Percentiles rank a stretch among this genome's conserved stretches.
phyloP scores from a whole-genome alignment of 2,888 invertebrate species.

The Parnassius mnemosyne region DNA sequence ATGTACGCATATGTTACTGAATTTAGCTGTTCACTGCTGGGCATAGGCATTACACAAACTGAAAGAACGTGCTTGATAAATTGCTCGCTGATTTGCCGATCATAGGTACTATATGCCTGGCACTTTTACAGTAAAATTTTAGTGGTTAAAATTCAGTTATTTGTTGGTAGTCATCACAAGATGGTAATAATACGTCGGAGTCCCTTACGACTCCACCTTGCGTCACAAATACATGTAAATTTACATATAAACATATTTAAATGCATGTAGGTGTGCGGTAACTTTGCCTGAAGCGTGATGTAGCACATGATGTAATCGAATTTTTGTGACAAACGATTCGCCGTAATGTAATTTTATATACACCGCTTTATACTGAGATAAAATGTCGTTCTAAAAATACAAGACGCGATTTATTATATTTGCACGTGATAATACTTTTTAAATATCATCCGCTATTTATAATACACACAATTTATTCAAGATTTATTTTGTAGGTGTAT shows the following conservation, averaged over 20 bases:
- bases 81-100: too few species aligned
- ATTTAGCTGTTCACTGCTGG: too few species aligned
- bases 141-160: too few species aligned
- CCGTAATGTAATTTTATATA: slow-evolving; percentile 15
- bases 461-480: slow-evolving; percentile 2
- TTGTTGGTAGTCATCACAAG: too few species aligned
- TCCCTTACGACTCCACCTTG: too few species aligned
- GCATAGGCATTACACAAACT: too few species aligned
- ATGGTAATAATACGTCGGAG: too few species aligned
- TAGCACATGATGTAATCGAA: slow-evolving; percentile 11
- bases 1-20: too few species aligned
- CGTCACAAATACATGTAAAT: too few species aligned
- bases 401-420: slow-evolving; percentile 12
- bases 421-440: slow-evolving; percentile 15
- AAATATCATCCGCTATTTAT: slow-evolving; percentile 13
- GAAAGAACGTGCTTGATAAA: too few species aligned
- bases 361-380: slow-evolving; percentile 2
- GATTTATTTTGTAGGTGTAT: slow-evolving; percentile 15
- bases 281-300: slow-evolving; percentile 3
- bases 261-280: background rate
- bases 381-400: slow-evolving; percentile 10
- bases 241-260: background rate
- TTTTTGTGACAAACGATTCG: slow-evolving; percentile 13
- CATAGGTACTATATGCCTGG: too few species aligned
- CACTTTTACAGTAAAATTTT: too few species aligned